These are phyloP conservation scores for Scomber scombrus DNA, from an alignment of 2,113 vertebrate species.

Conservation along the genomic window DNA sequence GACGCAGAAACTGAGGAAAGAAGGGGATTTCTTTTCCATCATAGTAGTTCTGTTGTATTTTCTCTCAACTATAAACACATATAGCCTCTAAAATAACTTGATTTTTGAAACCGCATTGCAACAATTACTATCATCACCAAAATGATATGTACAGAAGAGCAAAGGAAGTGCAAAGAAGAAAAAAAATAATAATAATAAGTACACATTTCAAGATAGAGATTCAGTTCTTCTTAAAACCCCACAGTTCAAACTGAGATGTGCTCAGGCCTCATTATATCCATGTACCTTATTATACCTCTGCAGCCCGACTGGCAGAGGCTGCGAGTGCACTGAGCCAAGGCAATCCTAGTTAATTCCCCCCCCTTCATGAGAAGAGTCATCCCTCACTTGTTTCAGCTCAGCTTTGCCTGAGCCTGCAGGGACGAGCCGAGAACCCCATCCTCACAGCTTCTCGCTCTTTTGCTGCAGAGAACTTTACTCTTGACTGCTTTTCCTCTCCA, in stretches of 20 bases:
- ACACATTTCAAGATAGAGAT: constrained; percentile 38
- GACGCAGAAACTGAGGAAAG: constrained; percentile 24
- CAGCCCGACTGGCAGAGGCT: constrained; percentile 69
- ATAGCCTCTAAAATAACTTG: not conserved
- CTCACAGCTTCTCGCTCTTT: constrained; percentile 30
- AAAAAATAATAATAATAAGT: not conserved
- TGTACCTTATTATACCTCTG: constrained; percentile 72
- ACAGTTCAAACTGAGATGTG: constrained; percentile 60
- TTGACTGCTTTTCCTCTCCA: constrained; percentile 20
- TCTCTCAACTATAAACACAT: constrained; percentile 14
- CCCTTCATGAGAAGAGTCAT: constrained; percentile 78
- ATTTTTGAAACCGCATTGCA: not conserved
- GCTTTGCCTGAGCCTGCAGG: constrained; percentile 64
- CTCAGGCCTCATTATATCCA: constrained; percentile 74
- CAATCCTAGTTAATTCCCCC: constrained; percentile 81
- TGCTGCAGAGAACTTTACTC: constrained; percentile 57
- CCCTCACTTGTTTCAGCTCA: constrained; percentile 66
- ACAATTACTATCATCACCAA: not conserved
- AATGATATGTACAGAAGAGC: not conserved
- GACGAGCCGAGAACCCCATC: constrained; percentile 49
- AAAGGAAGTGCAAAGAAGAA: constrained; percentile 1
- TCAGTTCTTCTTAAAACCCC: not conserved
- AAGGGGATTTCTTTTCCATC: constrained; percentile 25
- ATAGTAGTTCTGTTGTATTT: not conserved
- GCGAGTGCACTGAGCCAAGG: constrained; percentile 69